Base-by-base conservation (phyloP, 2,888 invertebrate species). In the Scotopteryx bipunctaria region DNA sequence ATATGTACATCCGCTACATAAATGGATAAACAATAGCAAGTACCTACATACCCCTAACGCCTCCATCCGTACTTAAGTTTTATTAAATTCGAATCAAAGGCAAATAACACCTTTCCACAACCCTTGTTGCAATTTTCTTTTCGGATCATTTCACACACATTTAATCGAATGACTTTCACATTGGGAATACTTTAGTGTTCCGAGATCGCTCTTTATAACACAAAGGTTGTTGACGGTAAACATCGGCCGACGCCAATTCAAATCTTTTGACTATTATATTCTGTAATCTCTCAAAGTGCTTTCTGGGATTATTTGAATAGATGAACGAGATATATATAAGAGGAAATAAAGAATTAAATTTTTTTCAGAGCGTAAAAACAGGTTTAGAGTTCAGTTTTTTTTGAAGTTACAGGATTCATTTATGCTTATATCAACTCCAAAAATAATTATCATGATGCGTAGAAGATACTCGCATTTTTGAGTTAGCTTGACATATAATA, bases 111-210 rank as follows among this genome's bases (percentile, higher is more conserved):
- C 71, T 69, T 66, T 64, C 58, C 62, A 55, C 63, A 64, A 62
- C 65, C 72, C 67, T 66, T 60, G 63, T 49, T 73, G 71, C 73
- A 73, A 73, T 74, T 71, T 67, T 55, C 61, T 63, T 64, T 63
- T 67, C 63, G 74, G 66, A 61, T 70, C 74, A 74, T 74, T 74
- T 69, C 69, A 66, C 69, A 63, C 61, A 63, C 71, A 71, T 74
- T 66, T 64, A 73, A 70, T 73, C 69, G 61, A 71, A 74, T 61
- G 69, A 66, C 68, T 70, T 69, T 73, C 66, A 62, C 63, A 57
- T 60, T 53, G 45, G 37, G 61, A 63, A 62, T 56, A 63, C 64
- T 61, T 63, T 57, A 69, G 60, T 63, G 60, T 57, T 58, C 46
- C 33, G 37, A 45, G 46, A 52, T 58, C 55, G 59, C 61, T 61